Conservation (phyloP, 2,888 invertebrate species). For the Aphrophora alni region DNA sequence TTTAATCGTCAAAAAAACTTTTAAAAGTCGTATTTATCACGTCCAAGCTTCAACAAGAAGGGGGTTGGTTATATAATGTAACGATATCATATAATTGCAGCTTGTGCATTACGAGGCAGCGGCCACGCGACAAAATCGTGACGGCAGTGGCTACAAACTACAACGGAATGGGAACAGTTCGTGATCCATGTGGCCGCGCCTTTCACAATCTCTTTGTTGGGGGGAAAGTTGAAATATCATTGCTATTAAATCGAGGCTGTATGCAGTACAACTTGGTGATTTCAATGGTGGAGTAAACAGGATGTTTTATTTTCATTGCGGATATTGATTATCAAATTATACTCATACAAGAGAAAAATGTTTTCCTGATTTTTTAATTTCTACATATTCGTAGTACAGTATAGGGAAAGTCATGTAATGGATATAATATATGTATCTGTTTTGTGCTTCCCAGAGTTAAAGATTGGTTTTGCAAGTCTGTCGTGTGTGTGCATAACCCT, state of each 20-base stretch:
- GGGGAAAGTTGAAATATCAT: background rate
- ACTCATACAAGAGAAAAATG: too few relatives aligned
- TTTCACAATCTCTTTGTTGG: constrained; percentile 2
- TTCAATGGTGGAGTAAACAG: background rate
- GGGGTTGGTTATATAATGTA: background rate
- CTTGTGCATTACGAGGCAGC: too few relatives aligned
- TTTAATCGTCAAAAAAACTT: background rate
- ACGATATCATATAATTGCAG: background rate
- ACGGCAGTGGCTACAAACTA: background rate
- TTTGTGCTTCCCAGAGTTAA: too few relatives aligned
- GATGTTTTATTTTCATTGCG: background rate
- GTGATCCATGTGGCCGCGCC: background rate
- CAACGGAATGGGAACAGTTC: background rate
- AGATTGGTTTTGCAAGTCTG: too few relatives aligned
- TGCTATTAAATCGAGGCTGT: background rate
- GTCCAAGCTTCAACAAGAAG: background rate
- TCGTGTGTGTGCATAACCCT: too few relatives aligned
- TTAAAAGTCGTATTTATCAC: background rate
- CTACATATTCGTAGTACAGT: too few relatives aligned
- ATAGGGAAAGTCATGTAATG: too few relatives aligned
- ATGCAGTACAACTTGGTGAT: background rate
- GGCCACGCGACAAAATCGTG: background rate
- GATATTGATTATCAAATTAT: background rate
- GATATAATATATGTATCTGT: too few relatives aligned
- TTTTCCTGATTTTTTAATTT: too few relatives aligned